Conservation (phyloP, 2,113 vertebrate species). For the Apistogramma diplotaenia region DNA sequence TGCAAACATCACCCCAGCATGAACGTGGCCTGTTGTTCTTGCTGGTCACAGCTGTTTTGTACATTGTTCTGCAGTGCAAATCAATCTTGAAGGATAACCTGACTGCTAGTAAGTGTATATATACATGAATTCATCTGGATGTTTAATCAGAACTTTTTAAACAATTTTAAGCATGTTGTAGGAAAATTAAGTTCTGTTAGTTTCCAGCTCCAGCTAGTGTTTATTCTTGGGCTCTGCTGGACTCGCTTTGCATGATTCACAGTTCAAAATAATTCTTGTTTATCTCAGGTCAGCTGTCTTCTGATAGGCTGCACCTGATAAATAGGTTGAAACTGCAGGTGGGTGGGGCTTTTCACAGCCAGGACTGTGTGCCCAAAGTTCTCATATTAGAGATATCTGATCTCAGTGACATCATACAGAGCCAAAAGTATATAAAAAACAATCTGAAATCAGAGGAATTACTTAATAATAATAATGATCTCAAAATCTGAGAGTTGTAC, state of each 20-base stretch:
- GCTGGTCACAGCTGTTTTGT: neutral
- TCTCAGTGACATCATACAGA: neutral
- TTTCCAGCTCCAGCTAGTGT: neutral
- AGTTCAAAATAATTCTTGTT: too few species aligned
- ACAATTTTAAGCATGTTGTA: neutral
- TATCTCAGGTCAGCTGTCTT: neutral
- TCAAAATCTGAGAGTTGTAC: neutral
- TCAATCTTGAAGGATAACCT: neutral
- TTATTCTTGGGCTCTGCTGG: neutral
- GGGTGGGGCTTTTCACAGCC: too few species aligned
- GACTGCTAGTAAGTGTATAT: neutral
- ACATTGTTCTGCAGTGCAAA: neutral
- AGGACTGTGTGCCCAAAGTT: neutral
- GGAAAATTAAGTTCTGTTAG: neutral
- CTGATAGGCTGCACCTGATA: neutral
- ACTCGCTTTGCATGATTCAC: neutral
- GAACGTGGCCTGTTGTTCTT: neutral
- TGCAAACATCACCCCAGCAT: neutral
- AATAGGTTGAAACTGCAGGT: too few species aligned
- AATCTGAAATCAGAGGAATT: neutral
- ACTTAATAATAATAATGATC: neutral
- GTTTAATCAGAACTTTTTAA: too few species aligned
- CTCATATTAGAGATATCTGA: neutral
- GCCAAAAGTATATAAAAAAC: neutral
- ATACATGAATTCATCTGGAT: neutral